Evolutionary conservation across 1,140 invertebrate species (phyloP).

Genomic region (Phthorimaea operculella): DNA sequence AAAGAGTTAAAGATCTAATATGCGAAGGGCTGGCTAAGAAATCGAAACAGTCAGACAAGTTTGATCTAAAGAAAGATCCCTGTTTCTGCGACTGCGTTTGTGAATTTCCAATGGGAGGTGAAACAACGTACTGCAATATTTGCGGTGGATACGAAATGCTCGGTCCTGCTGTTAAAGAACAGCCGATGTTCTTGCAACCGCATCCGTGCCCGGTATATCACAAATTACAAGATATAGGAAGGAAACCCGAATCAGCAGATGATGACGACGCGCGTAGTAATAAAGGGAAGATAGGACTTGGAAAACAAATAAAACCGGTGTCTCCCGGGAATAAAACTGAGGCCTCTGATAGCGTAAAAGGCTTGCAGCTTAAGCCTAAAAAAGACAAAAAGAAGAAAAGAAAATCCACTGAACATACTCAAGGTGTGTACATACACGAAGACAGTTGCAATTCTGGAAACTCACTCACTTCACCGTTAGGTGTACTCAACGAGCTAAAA

Average conservation of each 20-base stretch:
- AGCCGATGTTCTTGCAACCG: slow-evolving; percentile 45
- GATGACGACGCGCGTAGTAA: slow-evolving; percentile 11
- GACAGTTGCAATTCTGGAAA: too few relatives aligned
- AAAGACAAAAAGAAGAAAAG: slow-evolving; percentile 19
- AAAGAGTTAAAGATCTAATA: slow-evolving; percentile 52
- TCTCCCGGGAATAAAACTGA: too few relatives aligned
- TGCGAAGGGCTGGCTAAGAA: slow-evolving; percentile 27
- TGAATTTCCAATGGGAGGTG: slow-evolving; percentile 46
- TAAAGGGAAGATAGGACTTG: too few relatives aligned
- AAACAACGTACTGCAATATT: slow-evolving; percentile 53
- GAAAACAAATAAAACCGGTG: too few relatives aligned
- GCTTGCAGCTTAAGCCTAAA: not conserved
- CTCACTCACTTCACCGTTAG: not conserved
- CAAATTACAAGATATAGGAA: slow-evolving; percentile 53
- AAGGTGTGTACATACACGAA: too few relatives aligned
- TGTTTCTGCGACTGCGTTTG: slow-evolving; percentile 57
- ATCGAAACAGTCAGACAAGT: slow-evolving; percentile 23
- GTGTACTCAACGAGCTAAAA: not conserved
- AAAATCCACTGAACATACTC: too few relatives aligned
- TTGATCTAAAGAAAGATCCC: slow-evolving; percentile 24
- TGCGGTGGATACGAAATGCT: slow-evolving; percentile 57
- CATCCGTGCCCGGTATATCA: slow-evolving; percentile 59
- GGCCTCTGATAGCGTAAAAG: too few relatives aligned
- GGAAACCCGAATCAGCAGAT: slow-evolving; percentile 40
- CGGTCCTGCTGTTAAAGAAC: slow-evolving; percentile 41